Conservation (phyloP, 2,797 vertebrate genomes). For the Thamnophis elegans region DNA sequence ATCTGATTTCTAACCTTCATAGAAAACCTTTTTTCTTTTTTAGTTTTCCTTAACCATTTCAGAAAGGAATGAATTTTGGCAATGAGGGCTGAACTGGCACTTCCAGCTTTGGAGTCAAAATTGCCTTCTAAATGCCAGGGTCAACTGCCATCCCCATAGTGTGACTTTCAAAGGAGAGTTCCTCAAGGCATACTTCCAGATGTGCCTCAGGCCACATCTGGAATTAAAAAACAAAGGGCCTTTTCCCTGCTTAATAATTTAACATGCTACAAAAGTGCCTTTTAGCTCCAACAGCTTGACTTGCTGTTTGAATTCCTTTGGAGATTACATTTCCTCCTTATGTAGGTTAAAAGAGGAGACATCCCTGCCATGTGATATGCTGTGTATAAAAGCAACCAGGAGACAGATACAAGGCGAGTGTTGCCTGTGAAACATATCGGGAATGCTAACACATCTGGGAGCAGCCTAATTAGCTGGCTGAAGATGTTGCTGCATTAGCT, state of each 20-base stretch:
- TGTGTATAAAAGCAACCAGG: constrained; percentile 7
- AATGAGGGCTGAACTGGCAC: not conserved
- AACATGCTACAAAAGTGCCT: not conserved
- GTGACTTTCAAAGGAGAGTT: not conserved
- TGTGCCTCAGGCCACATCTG: not conserved
- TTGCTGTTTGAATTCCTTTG: constrained; percentile 18
- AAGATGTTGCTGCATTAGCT: constrained; percentile 29
- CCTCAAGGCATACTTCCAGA: not conserved
- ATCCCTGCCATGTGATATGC: not conserved
- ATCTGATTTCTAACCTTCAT: not conserved
- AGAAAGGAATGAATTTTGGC: not conserved
- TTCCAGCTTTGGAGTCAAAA: not conserved
- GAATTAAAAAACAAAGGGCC: not conserved
- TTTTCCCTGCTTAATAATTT: rapidly evolving
- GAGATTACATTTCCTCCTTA: not conserved
- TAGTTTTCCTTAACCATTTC: not conserved
- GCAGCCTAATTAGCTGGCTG: constrained; percentile 40
- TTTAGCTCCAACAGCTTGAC: not conserved
- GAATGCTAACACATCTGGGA: constrained; percentile 25
- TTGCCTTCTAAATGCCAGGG: too few relatives aligned
- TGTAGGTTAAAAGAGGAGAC: not conserved
- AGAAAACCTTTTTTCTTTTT: not conserved
- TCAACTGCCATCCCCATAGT: not conserved
- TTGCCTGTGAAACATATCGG: constrained; percentile 28
- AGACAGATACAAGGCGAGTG: constrained; percentile 16